Evolutionary conservation across 2,797 vertebrate species (phyloP), one percentile per base, ranked within the genome.

Genomic region (Hybognathus amarus): DNA sequence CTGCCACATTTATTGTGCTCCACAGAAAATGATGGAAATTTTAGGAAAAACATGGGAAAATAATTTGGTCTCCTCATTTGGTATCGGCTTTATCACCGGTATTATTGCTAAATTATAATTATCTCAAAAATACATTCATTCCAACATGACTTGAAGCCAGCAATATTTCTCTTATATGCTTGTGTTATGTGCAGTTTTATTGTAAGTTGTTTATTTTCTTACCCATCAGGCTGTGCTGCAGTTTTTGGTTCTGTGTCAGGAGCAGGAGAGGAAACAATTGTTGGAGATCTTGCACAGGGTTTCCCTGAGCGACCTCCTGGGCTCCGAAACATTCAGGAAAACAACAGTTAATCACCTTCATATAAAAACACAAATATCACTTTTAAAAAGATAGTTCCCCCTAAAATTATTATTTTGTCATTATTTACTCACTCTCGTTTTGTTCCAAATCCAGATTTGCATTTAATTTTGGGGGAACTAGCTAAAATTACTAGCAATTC

Each of bases 231-330:
- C 91, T 2, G 73, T 92, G 82, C 89, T 95, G 85, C 92, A 94
- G 89, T 70, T 87, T 85, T 77, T 96, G 84, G 90, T 95, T 87
- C 87, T 92, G 87, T 92, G 85, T 91, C 94, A 95, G 87, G 92
- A 95, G 83, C 87, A 91, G 88, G 94, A 95, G 88, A 93, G 92
- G 71, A 90, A 89, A 81, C 90, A 83, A n/a, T 90, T 96, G 71
- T 79, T 94, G 47, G 88, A 86, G 64, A 74, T 94, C 79, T 70
- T 94, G 24, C 88, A 90, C 4, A 87, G 83, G 20, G 56, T 94
- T 80, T 91, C 92, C 64, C 68, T 85, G 2, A 86, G 91, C 77
- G 92, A 94, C 69, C 82, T 94, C 18, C 89, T 92, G 63, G 80
- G 11, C 68, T 40, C 64, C 2, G 13, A 83, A 56, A 38, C 52